Percentiles rank a stretch among this genome's conserved stretches.
Conservation (phyloP, 2,797 vertebrate genomes). For the Sylvilagus floridanus region DNA sequence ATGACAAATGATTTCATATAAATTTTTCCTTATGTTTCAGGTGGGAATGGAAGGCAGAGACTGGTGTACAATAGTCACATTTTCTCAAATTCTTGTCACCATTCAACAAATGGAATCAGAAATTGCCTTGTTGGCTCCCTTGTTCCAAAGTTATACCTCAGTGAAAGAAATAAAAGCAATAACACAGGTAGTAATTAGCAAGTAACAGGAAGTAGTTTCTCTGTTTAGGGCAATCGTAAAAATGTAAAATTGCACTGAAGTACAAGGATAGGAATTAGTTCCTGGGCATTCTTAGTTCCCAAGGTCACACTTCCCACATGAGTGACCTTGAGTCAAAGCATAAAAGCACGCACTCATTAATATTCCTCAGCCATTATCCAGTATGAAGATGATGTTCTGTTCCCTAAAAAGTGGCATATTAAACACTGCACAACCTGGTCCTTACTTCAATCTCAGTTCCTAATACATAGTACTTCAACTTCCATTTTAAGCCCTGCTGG, state of each 20-base stretch:
- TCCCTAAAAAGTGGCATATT: background rate
- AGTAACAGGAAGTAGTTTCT: constrained; percentile 26
- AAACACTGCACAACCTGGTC: background rate
- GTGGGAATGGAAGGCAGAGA: constrained; percentile 60
- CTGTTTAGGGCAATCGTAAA: constrained; percentile 14
- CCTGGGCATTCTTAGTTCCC: background rate
- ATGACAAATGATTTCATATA: constrained; percentile 70
- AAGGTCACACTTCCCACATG: constrained; percentile 24
- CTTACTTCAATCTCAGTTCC: background rate
- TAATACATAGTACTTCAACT: background rate
- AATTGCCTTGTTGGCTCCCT: constrained; percentile 12
- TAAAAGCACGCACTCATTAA: background rate
- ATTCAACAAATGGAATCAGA: constrained; percentile 67
- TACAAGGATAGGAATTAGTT: background rate
- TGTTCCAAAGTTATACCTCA: constrained; percentile 4
- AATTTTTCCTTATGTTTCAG: constrained; percentile 72
- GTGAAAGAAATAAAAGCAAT: constrained; percentile 22
- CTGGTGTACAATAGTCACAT: background rate
- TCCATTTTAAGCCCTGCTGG: too few relatives aligned
- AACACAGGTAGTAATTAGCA: constrained; percentile 29
- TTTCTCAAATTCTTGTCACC: constrained; percentile 61
- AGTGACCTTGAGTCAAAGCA: background rate
- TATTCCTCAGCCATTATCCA: background rate
- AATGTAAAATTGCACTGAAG: background rate
- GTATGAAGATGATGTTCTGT: background rate